Percentiles rank a stretch among this genome's conserved stretches.
Evolutionary conservation across 2,113 vertebrate species (phyloP).

Genomic region (Mirza zaza): DNA sequence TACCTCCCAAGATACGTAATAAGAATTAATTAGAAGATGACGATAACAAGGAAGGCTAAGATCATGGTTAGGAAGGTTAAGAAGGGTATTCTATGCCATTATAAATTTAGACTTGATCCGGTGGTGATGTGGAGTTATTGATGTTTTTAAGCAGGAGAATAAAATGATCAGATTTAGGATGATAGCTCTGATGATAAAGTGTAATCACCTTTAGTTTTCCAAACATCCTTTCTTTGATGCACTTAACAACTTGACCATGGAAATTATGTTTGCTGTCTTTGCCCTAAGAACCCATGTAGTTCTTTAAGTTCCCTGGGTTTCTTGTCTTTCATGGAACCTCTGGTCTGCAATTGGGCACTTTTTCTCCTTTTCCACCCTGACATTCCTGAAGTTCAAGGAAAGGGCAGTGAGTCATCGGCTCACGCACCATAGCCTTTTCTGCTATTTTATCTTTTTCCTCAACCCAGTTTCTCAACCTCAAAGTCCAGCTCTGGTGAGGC

Average conservation of each 20-base stretch:
- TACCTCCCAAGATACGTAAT: neutral
- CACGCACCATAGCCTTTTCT: neutral
- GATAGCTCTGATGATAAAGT: neutral
- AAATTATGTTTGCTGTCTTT: constrained; percentile 34
- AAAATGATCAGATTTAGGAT: constrained; percentile 3
- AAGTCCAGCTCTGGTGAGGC: neutral
- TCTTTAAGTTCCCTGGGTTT: neutral
- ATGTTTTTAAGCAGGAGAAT: neutral
- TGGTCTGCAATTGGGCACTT: neutral
- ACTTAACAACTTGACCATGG: neutral
- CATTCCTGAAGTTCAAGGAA: constrained; percentile 58
- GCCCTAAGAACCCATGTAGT: neutral
- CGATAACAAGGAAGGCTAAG: neutral
- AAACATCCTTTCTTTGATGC: constrained; percentile 12
- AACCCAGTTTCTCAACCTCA: constrained; percentile 54
- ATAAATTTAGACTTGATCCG: neutral
- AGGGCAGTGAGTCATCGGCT: constrained; percentile 51
- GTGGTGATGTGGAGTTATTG: neutral
- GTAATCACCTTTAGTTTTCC: neutral
- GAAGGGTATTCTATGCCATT: neutral
- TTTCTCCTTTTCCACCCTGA: neutral
- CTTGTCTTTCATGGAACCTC: constrained; percentile 15
- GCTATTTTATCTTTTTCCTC: constrained; percentile 50
- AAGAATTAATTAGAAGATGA: neutral
- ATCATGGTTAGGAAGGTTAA: neutral